Evolutionary conservation across 1,140 invertebrate genomes (phyloP).

Genomic region (Temnothorax nylanderi): DNA sequence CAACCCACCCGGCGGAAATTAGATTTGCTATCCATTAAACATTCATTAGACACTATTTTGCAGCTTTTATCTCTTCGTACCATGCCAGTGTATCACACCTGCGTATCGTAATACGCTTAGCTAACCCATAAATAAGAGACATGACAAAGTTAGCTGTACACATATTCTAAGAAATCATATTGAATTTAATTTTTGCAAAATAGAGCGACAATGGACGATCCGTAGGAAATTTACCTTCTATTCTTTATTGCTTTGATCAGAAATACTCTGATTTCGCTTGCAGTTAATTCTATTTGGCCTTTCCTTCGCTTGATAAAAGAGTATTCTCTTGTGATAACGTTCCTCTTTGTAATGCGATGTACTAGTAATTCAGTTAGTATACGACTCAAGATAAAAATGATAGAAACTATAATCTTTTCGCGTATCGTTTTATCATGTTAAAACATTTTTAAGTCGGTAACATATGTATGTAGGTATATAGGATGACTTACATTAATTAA

Average conservation of each 20-base stretch:
- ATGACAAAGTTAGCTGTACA: not conserved
- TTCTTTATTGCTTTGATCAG: not conserved
- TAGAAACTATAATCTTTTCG: not conserved
- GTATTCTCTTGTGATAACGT: not conserved
- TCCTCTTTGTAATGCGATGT: not conserved
- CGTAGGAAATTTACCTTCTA: not conserved
- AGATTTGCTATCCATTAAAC: slow-evolving; percentile 29
- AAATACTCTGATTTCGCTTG: not conserved
- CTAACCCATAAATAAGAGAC: not conserved
- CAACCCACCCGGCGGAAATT: not conserved
- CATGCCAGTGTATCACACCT: not conserved
- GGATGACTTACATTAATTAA: no score
- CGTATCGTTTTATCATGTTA: not conserved
- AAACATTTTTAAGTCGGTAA: not conserved
- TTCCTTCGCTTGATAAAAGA: not conserved
- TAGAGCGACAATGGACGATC: not conserved
- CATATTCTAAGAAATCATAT: not conserved
- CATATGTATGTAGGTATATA: not conserved
- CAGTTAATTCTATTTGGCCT: not conserved
- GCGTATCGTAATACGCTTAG: not conserved
- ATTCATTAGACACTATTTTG: slow-evolving; percentile 27
- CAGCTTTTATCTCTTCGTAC: slow-evolving; percentile 4
- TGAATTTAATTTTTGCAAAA: slow-evolving; percentile 1
- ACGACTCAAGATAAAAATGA: slow-evolving; percentile 1
- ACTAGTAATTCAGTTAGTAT: not conserved